Conservation (phyloP, 2,113 vertebrate genomes). For the Dendrocopos noguchii region DNA sequence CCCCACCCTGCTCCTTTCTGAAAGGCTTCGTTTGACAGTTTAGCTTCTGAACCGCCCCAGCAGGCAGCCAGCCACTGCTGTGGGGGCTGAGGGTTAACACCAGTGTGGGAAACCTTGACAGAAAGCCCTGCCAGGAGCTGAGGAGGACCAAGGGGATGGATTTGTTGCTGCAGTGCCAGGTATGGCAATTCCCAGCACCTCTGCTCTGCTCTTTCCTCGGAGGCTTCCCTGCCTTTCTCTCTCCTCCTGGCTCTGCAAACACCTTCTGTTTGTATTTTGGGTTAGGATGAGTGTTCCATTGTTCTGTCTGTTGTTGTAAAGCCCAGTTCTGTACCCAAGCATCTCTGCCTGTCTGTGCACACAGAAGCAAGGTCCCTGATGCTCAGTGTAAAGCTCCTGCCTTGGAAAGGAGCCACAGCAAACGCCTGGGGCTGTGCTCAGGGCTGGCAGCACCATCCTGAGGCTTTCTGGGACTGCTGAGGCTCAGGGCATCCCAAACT, state of each 20-base stretch:
- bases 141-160: background rate
- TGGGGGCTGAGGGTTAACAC: background rate
- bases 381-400: background rate
- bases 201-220: background rate
- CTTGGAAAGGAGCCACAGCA: background rate
- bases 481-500: background rate
- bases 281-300: no score
- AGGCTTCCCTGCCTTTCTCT: background rate
- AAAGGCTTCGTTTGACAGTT: background rate
- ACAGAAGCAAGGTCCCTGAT: background rate
- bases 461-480: background rate
- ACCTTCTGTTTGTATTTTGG: no score
- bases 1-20: accelerated
- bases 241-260: background rate
- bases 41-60: background rate
- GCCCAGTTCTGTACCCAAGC: background rate
- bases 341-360: background rate
- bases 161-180: background rate
- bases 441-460: background rate
- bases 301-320: background rate
- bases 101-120: conserved; percentile 13
- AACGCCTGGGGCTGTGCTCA: background rate
- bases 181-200: background rate
- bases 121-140: background rate
- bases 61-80: background rate